Base-by-base conservation (phyloP, 2,797 vertebrate genomes). In the Spatula clypeata region DNA sequence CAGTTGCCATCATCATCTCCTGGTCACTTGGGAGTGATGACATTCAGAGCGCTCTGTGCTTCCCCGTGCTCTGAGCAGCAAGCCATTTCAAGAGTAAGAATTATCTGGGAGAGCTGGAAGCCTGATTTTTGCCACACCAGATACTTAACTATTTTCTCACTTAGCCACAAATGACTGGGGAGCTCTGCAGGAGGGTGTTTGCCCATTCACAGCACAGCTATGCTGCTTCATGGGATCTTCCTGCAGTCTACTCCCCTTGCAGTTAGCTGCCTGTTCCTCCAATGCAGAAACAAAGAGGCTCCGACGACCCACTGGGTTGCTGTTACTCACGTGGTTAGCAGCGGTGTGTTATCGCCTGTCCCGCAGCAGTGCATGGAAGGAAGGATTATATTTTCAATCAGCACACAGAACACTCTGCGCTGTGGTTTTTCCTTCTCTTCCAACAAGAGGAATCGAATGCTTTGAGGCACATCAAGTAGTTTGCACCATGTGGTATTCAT, bases 341-440 rank as follows among this genome's bases (percentile, higher is more conserved):
- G 32, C 29, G 34, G 32, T 29, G 13, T 23, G 54, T 79, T 88
- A 95, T 71, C 77, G 9, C 60, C 80, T 61, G 20, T 49, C 51
- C 72, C 74, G 57, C 53, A 82, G 76, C 53, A 77, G 57, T 15
- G 45, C 3, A 0, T 13, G 26, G 58, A 67, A 88, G n/a, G 57
- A 58, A 40, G 76, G 65, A 80, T 92, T 80, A 61, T 13, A 31
- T 74, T 89, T 93, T 54, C 54, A 77, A 5, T 86, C 70, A 55
- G 13, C 31, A 15, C 18, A 26, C 24, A 51, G 26, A 51, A 27
- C 49, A 51, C 49, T 27, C 9, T 29, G 21, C 1, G 1, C 77
- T 45, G 44, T 29, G 67, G 19, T 55, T 91, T 90, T 86, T 76
- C 24, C 40, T 76, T 12, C 47, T 81, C 40, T 58, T 71, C 72